phyloP scores from a whole-genome alignment of 2,113 vertebrate species.

The Oncorhynchus nerka region DNA sequence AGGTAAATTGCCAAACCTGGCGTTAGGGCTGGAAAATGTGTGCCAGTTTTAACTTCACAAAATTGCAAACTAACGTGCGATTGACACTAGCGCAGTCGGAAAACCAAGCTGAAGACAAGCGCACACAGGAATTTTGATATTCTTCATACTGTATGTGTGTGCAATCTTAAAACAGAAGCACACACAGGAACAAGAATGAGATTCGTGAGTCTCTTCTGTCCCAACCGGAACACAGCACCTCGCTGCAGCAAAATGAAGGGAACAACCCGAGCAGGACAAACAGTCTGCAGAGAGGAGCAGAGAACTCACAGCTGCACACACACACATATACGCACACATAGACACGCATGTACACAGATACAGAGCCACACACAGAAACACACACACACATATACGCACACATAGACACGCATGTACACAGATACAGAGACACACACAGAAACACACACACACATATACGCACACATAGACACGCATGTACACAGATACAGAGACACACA shows the following conservation, averaged over 20 bases:
- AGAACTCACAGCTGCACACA: not conserved
- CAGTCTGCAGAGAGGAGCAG: constrained; percentile 1
- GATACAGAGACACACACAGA: constrained; percentile 15
- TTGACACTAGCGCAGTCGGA: no score
- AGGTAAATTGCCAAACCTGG: no score
- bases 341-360: constrained; percentile 18
- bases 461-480: constrained; percentile 22
- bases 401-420: constrained; percentile 24
- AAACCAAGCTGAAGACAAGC: no score
- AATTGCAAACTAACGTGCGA: no score
- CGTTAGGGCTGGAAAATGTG: no score
- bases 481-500: constrained; percentile 7
- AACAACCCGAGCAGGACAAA: constrained; percentile 42
- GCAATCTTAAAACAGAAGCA: not conserved
- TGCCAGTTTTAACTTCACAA: no score
- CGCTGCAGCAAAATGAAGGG: not conserved
- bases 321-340: not conserved
- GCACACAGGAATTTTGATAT: no score
- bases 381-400: not conserved
- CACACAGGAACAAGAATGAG: not conserved
- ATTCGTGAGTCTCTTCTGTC: not conserved
- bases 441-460: not conserved
- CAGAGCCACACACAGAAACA: constrained; percentile 15
- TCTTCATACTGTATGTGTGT: not conserved
- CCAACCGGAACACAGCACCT: no score